A percentile compares a stretch with the other conserved stretches of the same genome.
These are phyloP conservation scores for Eupsilia transversa DNA, from an alignment of 2,888 invertebrate genomes.

Conservation along the genomic window DNA sequence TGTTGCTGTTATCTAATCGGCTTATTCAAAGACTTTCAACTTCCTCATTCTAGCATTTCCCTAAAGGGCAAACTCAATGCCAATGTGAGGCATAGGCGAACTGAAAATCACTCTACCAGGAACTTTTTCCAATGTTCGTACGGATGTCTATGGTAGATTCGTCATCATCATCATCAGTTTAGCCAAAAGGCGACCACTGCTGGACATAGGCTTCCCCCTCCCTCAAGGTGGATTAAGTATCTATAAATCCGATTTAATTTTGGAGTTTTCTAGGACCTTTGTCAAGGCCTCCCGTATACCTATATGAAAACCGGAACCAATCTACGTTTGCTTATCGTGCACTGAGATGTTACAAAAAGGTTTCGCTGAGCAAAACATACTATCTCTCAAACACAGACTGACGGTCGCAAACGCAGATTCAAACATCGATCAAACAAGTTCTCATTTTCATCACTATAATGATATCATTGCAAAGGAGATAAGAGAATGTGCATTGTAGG, in stretches of 20 bases:
- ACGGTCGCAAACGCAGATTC: background rate
- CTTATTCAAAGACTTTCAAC: slow-evolving; percentile 10
- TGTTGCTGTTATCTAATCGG: slow-evolving; percentile 3
- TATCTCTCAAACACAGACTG: background rate
- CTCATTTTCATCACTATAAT: background rate
- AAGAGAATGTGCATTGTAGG: slow-evolving; percentile 8
- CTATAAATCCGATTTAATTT: background rate
- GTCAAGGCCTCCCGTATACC: background rate
- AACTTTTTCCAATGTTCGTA: no score
- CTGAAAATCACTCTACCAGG: no score
- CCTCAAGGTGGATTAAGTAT: background rate
- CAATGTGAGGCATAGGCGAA: no score
- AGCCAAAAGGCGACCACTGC: no score
- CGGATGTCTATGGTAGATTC: no score
- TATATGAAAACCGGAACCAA: background rate
- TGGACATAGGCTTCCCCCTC: no score
- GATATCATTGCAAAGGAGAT: slow-evolving; percentile 11
- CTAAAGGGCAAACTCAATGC: background rate
- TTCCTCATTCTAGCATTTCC: slow-evolving; percentile 1
- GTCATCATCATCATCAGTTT: no score
- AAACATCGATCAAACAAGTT: background rate
- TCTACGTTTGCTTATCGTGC: no score
- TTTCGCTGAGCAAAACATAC: no score
- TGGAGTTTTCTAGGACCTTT: background rate
- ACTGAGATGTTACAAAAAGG: background rate